Evolutionary conservation across 2,113 vertebrate genomes (phyloP), one percentile per base, ranked within the genome.

Genomic region (Myxocyprinus asiaticus): DNA sequence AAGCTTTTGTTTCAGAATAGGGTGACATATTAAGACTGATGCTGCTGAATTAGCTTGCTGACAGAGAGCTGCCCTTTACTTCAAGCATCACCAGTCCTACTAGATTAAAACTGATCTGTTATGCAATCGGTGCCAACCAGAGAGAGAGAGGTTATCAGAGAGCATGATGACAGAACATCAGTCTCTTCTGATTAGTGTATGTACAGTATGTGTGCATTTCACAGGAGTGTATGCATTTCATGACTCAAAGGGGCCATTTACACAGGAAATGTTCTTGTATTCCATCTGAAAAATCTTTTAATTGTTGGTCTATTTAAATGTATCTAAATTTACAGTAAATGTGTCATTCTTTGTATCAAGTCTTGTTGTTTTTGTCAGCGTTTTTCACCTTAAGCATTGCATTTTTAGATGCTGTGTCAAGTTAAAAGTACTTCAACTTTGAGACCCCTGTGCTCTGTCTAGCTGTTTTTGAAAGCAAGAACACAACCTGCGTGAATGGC

Each of bases 101-200:
- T 61, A 71, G 68, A 77, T 77, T 68, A 67, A 47, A 67, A 47
- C 73, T 69, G 51, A 17, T 59, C 22, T 7, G 58, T 76, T 81
- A 81, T 56, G 67, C 59, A 81, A 77, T 58, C 50, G 65, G 8
- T 63, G 47, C 48, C 67, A 71, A 45, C 42, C 22, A 69, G n/a
- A 76, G 22, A 33, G 22, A 33, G 45, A 17, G 58, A 17, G 56
- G 44, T 72, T 43, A 65, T 66, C 53, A 61, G 4, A 55, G 69
- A 50, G 17, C 69, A 65, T 71, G 22, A 56, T 47, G 63, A 58
- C 17, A 69, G 56, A 55, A 69, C 50, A 64, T 42, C 78, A 55
- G 43, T 65, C 69, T 56, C 12, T 58, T 62, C 45, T 51, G 17
- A 62, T 33, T 33, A 33, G 22, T 33, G 22, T 33, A 33, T 33